A percentile compares a stretch with the other conserved stretches of the same genome.
Conservation (phyloP, 2,797 vertebrate species). For the Sebastes alutus region DNA sequence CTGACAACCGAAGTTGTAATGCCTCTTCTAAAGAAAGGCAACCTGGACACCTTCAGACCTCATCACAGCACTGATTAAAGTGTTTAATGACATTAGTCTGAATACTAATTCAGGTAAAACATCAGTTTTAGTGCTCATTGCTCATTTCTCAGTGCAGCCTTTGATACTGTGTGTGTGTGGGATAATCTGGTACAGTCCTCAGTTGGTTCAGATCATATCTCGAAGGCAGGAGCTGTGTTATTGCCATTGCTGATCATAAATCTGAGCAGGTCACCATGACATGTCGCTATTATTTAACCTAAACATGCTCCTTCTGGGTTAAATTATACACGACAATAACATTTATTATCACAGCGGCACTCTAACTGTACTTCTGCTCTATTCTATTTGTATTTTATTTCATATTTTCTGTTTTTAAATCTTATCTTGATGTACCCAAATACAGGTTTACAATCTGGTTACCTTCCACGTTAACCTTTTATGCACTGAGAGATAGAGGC, state of each 20-base stretch:
- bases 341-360: neutral
- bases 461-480: neutral
- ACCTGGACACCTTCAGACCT: neutral
- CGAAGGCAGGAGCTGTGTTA: neutral
- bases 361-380: fast-evolving
- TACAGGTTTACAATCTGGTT: neutral
- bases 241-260: neutral
- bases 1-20: neutral
- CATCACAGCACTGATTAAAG: neutral
- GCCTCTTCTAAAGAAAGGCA: neutral
- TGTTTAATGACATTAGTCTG: neutral
- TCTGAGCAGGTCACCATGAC: neutral
- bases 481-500: neutral
- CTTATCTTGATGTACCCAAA: neutral
- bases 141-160: neutral
- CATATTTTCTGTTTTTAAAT: neutral
- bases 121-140: neutral
- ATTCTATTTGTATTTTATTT: neutral
- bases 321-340: neutral
- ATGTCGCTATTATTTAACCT: neutral
- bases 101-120: neutral
- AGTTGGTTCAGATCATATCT: neutral
- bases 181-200: neutral
- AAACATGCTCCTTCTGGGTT: neutral
- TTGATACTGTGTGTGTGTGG: neutral